A percentile compares a stretch with the other conserved stretches of the same genome.
These are phyloP conservation scores for Gorsachius magnificus DNA, from an alignment of 2,797 vertebrate species.

Conservation along the genomic window DNA sequence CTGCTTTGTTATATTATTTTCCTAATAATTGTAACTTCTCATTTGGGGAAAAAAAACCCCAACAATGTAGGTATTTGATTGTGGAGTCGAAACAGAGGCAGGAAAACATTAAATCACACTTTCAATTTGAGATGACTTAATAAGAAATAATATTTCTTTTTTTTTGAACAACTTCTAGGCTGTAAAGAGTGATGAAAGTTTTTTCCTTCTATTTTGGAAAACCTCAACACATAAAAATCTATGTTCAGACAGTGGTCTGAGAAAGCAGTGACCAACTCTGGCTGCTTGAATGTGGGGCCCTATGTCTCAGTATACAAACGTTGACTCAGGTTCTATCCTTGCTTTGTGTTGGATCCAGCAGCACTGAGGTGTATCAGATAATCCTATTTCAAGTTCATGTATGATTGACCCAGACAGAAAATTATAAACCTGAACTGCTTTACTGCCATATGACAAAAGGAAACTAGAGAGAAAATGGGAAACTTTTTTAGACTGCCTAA, in stretches of 20 bases:
- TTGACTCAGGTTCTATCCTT: background rate
- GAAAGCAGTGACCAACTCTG: background rate
- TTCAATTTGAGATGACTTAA: background rate
- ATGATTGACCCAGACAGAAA: background rate
- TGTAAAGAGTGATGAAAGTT: background rate
- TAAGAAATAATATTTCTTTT: background rate
- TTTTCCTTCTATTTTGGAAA: background rate
- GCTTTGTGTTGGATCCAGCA: background rate
- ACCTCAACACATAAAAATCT: background rate
- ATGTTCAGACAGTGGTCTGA: background rate
- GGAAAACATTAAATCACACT: background rate
- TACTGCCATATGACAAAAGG: background rate
- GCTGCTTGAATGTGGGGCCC: background rate
- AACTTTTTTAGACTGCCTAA: background rate
- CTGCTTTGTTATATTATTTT: background rate
- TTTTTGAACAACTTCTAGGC: background rate
- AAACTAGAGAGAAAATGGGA: background rate
- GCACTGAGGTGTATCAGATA: background rate
- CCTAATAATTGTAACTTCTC: background rate
- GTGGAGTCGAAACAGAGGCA: background rate
- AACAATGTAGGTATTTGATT: background rate
- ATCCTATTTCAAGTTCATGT: background rate
- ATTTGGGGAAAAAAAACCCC: background rate
- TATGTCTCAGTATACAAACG: background rate
- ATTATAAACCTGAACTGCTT: background rate